These are phyloP conservation scores for Pseudopipra pipra DNA, from an alignment of 2,113 vertebrate genomes.

Conservation along the genomic window DNA sequence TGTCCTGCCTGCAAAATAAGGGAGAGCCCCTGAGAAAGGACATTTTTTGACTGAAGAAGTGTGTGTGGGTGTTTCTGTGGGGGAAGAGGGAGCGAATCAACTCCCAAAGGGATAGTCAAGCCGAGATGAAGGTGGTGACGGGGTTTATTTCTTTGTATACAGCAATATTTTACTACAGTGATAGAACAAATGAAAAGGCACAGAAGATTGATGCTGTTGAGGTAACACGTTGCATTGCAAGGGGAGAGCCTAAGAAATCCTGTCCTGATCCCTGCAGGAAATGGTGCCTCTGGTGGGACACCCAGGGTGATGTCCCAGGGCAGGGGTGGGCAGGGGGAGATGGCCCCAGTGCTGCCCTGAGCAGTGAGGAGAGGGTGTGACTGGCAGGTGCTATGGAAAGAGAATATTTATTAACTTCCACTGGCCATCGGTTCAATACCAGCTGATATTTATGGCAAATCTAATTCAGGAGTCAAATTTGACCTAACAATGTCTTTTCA, in stretches of 20 bases:
- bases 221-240: not conserved
- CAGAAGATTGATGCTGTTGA: not conserved
- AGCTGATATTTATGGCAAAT: conserved; percentile 37
- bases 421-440: not conserved
- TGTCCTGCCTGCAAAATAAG: not conserved
- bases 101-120: not conserved
- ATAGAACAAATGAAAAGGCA: not conserved
- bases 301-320: not conserved
- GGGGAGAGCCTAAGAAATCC: not conserved
- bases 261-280: not conserved
- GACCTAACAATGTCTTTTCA: conserved; percentile 34
- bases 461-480: conserved; percentile 36
- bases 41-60: not conserved
- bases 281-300: not conserved
- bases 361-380: not conserved
- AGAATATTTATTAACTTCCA: conserved; percentile 24
- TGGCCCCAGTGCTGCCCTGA: not conserved
- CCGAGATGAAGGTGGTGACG: not conserved
- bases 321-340: not conserved
- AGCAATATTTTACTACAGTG: not conserved
- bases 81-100: not conserved
- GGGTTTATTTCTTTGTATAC: not conserved
- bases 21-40: not conserved
- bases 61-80: not conserved
- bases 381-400: not conserved